Base-by-base conservation (phyloP, 2,797 vertebrate genomes). In the Tachyglossus aculeatus region DNA sequence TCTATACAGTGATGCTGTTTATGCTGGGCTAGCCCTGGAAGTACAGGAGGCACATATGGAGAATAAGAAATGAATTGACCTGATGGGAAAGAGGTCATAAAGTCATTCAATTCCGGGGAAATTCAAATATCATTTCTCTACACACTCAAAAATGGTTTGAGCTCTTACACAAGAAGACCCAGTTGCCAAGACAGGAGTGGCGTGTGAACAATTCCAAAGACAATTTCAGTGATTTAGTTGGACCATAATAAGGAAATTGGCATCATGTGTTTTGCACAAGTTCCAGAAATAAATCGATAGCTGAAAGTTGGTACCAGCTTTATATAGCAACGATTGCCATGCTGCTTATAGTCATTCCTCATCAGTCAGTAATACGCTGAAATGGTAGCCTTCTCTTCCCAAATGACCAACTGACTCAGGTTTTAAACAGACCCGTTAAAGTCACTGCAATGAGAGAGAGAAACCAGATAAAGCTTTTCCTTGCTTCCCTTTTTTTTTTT, bases 41-140 rank as follows among this genome's bases (percentile, higher is more conserved):
- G 78, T 71, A 73, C 66, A 55, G 16, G 58, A 3, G 16, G 60
- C 12, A 81, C 81, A 79, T 70, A 86, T 48, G 51, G 83, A 85
- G 81, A 88, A 87, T 82, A 88, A 87, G 74, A 87, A 90, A 88
- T 89, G 87, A 72, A 88, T 89, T 92, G 86, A 85, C 80, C 74
- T 90, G 83, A 77, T 81, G 80, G 81, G 74, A 70, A 76, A 75
- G 70, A 88, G 77, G 80, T 84, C 71, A 79, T 74, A 69, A 80
- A 81, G 63, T 81, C 34, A 27, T 77, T 78, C 71, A 74, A 60
- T 74, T 89, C 64, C 54, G 63, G 59, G 65, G 53, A 76, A 77
- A 79, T 85, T 22, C 70, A 75, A 78, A 82, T 88, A 86, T 82
- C 4, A 62, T 78, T 86, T 85, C 66, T 63, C 60, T 64, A 80